phyloP scores from a whole-genome alignment of 2,113 vertebrate species.

The Salminus brasiliensis region DNA sequence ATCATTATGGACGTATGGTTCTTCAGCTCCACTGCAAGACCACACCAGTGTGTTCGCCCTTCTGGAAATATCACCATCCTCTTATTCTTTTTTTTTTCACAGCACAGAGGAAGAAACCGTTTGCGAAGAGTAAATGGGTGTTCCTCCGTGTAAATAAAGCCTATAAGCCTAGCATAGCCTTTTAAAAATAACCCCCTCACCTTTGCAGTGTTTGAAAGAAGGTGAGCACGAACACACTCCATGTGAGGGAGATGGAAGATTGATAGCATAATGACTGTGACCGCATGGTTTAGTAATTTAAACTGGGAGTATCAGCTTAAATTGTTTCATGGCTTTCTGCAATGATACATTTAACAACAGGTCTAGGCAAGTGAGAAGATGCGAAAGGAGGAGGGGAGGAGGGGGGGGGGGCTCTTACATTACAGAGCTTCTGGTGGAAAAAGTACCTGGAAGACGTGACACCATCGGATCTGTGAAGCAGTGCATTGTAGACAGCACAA shows the following conservation, averaged over 20 bases:
- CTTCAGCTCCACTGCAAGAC: no score
- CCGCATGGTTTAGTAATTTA: constrained; percentile 80
- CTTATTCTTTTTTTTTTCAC: background rate
- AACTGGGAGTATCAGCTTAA: constrained; percentile 82
- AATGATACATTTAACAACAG: constrained; percentile 76
- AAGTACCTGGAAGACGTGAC: constrained; percentile 71
- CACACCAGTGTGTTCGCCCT: background rate
- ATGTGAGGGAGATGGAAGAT: constrained; percentile 63
- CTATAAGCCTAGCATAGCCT: background rate
- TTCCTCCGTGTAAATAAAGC: background rate
- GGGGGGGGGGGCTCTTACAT: constrained; percentile 56
- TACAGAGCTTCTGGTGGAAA: constrained; percentile 53
- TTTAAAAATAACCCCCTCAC: background rate
- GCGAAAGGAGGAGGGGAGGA: no score
- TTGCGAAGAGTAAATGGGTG: background rate
- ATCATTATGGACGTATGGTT: no score
- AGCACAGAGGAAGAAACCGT: background rate
- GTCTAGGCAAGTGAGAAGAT: constrained; percentile 71
- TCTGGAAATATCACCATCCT: background rate
- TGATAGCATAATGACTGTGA: constrained; percentile 81
- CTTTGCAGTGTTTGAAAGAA: background rate
- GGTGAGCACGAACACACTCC: constrained; percentile 6
- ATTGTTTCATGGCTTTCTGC: constrained; percentile 81
- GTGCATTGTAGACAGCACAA: constrained; percentile 18
- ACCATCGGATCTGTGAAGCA: constrained; percentile 55